Evolutionary conservation across 2,888 invertebrate species (phyloP).

Genomic region (Encarsia formosa): DNA sequence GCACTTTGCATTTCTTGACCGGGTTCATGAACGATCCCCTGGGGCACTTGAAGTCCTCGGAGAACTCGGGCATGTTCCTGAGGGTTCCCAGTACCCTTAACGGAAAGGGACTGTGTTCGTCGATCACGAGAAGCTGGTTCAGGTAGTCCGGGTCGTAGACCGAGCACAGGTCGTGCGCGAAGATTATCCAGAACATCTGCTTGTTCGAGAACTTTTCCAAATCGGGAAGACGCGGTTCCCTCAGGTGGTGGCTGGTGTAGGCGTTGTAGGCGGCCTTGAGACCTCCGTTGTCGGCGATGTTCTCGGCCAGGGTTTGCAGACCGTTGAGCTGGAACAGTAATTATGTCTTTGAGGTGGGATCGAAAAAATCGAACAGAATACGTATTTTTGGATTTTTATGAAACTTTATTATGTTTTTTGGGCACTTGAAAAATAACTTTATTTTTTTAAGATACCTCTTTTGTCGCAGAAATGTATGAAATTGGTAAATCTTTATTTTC

Average conservation of each 20-base stretch:
- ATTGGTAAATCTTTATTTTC: too few species aligned
- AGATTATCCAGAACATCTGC: conserved; percentile 22
- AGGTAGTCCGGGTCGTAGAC: conserved; percentile 62
- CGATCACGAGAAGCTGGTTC: conserved; percentile 74
- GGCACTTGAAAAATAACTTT: too few species aligned
- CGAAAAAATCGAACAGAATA: too few species aligned
- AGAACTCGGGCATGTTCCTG: conserved; percentile 59
- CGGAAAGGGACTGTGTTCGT: conserved; percentile 66
- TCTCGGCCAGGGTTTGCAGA: conserved; percentile 88
- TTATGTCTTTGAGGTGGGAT: too few species aligned
- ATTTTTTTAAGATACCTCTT: too few species aligned
- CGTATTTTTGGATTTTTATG: too few species aligned
- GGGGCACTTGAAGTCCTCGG: conserved; percentile 60
- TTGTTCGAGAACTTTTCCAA: conserved; percentile 62
- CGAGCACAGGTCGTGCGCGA: conserved; percentile 56
- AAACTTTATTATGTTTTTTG: too few species aligned
- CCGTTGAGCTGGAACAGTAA: conserved; percentile 83
- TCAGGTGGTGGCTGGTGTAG: conserved; percentile 64
- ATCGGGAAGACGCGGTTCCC: conserved; percentile 68
- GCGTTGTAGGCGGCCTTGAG: conserved; percentile 86
- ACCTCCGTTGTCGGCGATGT: conserved; percentile 93
- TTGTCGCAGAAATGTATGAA: too few species aligned
- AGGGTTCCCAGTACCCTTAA: conserved; percentile 60
- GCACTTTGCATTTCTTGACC: conserved; percentile 58
- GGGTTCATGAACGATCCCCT: conserved; percentile 60